A percentile compares a stretch with the other conserved stretches of the same genome.
These are phyloP conservation scores for Pipistrellus kuhlii DNA, from an alignment of 2,797 vertebrate species.

Conservation along the genomic window DNA sequence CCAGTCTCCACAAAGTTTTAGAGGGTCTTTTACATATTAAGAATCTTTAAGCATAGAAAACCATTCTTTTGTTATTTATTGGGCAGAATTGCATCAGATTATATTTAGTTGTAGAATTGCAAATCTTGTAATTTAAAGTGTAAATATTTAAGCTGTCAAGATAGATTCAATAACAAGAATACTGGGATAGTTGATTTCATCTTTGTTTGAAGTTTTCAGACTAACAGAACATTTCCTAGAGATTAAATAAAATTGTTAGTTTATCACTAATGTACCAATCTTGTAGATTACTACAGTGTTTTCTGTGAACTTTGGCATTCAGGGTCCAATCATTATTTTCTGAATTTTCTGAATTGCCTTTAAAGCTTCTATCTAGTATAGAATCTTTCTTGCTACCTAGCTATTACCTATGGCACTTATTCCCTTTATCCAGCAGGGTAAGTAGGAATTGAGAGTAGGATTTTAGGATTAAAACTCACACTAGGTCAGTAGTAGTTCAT, in stretches of 20 bases:
- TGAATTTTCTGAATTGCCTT: conserved; percentile 56
- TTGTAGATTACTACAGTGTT: conserved; percentile 10
- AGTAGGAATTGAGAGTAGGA: neutral
- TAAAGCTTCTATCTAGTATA: neutral
- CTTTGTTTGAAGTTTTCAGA: conserved; percentile 54
- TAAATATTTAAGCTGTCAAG: conserved; percentile 54
- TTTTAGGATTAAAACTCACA: neutral
- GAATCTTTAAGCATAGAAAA: conserved; percentile 53
- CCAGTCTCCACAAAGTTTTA: neutral
- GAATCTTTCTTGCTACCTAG: conserved; percentile 4
- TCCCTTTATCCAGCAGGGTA: conserved; percentile 10
- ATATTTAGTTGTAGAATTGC: conserved; percentile 8
- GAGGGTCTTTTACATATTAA: neutral
- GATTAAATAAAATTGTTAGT: conserved; percentile 37
- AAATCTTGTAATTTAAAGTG: conserved; percentile 56
- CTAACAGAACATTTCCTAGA: conserved; percentile 36
- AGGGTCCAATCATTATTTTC: neutral
- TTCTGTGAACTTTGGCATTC: conserved; percentile 53
- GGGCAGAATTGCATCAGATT: conserved; percentile 21
- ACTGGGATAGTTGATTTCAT: conserved; percentile 35
- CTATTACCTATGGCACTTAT: neutral
- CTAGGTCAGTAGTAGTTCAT: neutral
- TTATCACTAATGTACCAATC: neutral
- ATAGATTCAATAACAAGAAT: conserved; percentile 44
- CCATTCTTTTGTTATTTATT: conserved; percentile 25